A percentile compares a stretch with the other conserved stretches of the same genome.
Conservation (phyloP, 2,113 vertebrate species). For the Anarrhichthys ocellatus region DNA sequence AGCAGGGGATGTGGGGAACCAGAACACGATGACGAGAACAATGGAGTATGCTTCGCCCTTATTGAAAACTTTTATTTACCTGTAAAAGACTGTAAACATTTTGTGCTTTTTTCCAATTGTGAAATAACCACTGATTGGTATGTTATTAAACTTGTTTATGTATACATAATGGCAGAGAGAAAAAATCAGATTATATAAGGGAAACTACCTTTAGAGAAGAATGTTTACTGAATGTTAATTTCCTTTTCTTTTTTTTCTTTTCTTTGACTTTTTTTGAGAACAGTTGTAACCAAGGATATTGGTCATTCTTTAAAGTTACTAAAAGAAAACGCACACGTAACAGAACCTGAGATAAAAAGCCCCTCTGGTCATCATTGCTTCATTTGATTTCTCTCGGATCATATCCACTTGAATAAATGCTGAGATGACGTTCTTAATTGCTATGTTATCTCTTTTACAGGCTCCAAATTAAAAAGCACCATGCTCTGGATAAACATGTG, state of each 20-base stretch:
- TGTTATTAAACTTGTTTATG: constrained; percentile 97
- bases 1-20: constrained; percentile 70
- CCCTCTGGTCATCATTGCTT: constrained; percentile 86
- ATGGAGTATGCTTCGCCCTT: constrained; percentile 93
- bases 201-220: constrained; percentile 96
- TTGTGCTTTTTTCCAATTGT: constrained; percentile 99
- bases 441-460: constrained; percentile 93
- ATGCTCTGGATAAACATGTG: constrained; percentile 87
- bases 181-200: constrained; percentile 97
- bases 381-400: constrained; percentile 90
- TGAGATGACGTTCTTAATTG: constrained; percentile 90
- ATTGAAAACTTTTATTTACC: constrained; percentile 97
- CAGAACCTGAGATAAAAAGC: constrained; percentile 86
- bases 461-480: constrained; percentile 79
- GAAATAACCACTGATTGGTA: constrained; percentile 99
- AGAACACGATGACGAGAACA: constrained; percentile 55
- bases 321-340: constrained; percentile 82
- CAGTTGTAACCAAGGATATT: constrained; percentile 93
- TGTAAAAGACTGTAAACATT: constrained; percentile 99
- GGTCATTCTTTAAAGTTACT: constrained; percentile 92
- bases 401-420: constrained; percentile 94
- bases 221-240: constrained; percentile 98
- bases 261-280: constrained; percentile 77
- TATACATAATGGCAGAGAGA: constrained; percentile 92
- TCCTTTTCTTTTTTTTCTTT: constrained; percentile 79